Evolutionary conservation across 2,888 invertebrate genomes (phyloP), one percentile per base, ranked within the genome.

Genomic region (Patella pellucida): DNA sequence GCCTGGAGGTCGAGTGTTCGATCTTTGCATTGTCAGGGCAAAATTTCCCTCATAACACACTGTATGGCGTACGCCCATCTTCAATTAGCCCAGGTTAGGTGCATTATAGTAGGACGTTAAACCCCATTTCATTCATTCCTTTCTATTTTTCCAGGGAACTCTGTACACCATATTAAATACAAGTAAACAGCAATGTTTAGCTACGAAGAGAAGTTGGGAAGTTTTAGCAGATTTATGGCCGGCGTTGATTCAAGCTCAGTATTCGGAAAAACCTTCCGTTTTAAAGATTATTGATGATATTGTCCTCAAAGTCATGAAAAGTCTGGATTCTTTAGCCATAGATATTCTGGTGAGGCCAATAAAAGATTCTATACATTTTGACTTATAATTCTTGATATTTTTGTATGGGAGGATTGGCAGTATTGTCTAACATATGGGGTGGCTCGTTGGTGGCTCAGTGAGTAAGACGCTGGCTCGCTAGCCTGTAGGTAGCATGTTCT

Each of bases 181-280:
- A 0, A 84, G 80, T 56, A 87, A 86, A 75, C 91, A 92, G 14
- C 92, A 93, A 4, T 92, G 93, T 3, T 91, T 96, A 11, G 91
- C 95, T 1, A 93, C 94, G 14, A 93, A 94, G 84, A 94, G 94
- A 80, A 94, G 96, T 89, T 97, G 96, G 96, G 92, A 93, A 11
- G 93, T 94, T 4, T 92, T 95, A 23, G 91, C 92, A 62, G 91
- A 93, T 50, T 89, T 97, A 0, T 97, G 97, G 96, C 95, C 96
- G 0, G 94, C 95, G 1, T 88, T 97, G 27, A 92, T 96, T 0
- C 92, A 93, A 76, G 94, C 96, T 0, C 94, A 94, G 79, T 94
- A 96, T 71, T 96, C 96, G 3, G 97, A 97, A 88, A 97, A 97
- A 88, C 94, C 94, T 0, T 90, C 91, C 56, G 90, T 92, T 79